Base-by-base conservation (phyloP, 2,797 vertebrate species). In the Harpagifer antarcticus region DNA sequence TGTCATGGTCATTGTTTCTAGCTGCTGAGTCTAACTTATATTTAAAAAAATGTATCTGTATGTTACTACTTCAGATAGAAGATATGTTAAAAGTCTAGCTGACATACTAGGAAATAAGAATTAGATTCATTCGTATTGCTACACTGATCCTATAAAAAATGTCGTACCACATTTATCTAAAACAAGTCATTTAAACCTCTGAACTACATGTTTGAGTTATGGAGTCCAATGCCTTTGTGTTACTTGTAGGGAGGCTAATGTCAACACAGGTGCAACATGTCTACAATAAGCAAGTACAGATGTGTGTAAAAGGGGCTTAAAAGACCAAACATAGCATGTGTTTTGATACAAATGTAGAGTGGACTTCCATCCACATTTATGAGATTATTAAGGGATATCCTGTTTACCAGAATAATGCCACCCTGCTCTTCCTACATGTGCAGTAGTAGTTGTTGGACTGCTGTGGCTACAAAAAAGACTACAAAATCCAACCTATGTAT, bases 201-300 rank as follows among this genome's bases (percentile, higher is more conserved):
- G 33, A 42, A 19, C 42, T 42, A 42, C 54, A 42, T 61, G 20
- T 50, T 4, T 37, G 23, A 68, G 27, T 66, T 16, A 55, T n/a
- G 5, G 10, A 20, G 45, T 53, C 43, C 42, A 19, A 37, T 31
- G 43, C 50, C 52, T 64, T 47, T 58, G 31, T 68, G 56, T 54
- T 58, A 40, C 40, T 69, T 1, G 0, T 17, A 19, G 31, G 52
- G 17, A 27, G 55, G 47, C 69, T 69, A 77, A 84, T 53, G 37
- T 86, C 72, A 77, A 82, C 70, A 86, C 83, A 84, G 69, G 47
- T 82, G 57, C 72, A 78, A 73, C 57, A 47, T 62, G 17, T 77
- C 60, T 23, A 49, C 20, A 66, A 52, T 63, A 70, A 75, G 23
- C 15, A 49, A 50, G n/a, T 45, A 37, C 68, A 64, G 66, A 82